Evolutionary conservation across 1,140 invertebrate species (phyloP).

Genomic region (Pristionchus pacificus): DNA sequence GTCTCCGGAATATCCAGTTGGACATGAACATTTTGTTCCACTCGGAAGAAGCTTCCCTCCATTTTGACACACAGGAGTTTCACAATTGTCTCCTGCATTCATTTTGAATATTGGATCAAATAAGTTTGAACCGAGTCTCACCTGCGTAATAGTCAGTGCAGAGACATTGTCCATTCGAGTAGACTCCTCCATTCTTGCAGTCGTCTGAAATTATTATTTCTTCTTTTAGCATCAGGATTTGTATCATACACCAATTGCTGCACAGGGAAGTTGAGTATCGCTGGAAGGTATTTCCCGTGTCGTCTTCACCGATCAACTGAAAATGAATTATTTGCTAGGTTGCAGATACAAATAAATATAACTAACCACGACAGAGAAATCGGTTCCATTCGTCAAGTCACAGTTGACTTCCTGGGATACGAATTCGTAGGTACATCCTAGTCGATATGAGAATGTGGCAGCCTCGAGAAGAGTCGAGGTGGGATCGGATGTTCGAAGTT

Average conservation of each 20-base stretch:
- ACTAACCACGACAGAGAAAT: slow-evolving; percentile 35
- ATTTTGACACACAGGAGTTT: slow-evolving; percentile 35
- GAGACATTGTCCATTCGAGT: slow-evolving; percentile 30
- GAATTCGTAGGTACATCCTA: slow-evolving; percentile 22
- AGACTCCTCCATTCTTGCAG: slow-evolving; percentile 34
- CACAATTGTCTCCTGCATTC: slow-evolving; percentile 28
- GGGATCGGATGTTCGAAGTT: slow-evolving; percentile 7
- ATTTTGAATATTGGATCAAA: too few relatives aligned
- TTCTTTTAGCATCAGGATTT: not conserved
- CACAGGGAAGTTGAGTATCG: slow-evolving; percentile 34
- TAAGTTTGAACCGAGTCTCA: too few relatives aligned
- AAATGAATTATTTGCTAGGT: slow-evolving; percentile 12
- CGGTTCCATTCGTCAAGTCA: slow-evolving; percentile 9
- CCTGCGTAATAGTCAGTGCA: slow-evolving; percentile 34
- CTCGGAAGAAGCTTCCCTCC: slow-evolving; percentile 31
- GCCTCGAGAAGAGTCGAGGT: slow-evolving; percentile 34
- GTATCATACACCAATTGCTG: not conserved
- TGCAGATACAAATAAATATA: not conserved
- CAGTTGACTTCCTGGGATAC: slow-evolving; percentile 29
- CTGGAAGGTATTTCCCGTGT: slow-evolving; percentile 34
- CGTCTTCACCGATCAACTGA: slow-evolving; percentile 36
- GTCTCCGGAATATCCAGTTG: slow-evolving; percentile 26
- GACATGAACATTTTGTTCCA: slow-evolving; percentile 22
- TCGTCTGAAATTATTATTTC: not conserved
- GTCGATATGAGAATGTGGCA: slow-evolving; percentile 21